These are phyloP conservation scores for Daboia siamensis DNA, from an alignment of 2,113 vertebrate genomes.

Conservation along the genomic window DNA sequence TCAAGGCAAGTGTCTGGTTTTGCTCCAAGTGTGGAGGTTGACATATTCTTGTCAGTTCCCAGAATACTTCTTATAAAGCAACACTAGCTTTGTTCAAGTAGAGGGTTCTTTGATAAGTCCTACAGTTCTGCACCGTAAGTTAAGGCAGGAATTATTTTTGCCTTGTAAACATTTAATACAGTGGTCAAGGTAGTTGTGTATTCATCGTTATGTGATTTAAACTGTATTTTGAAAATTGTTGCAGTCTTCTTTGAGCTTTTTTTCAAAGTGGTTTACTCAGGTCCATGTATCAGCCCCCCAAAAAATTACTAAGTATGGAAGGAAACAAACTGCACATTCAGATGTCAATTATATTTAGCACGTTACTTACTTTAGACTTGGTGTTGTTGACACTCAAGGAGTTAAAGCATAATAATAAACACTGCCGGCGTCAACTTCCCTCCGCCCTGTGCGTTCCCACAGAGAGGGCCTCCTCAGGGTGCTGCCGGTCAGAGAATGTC, in stretches of 20 bases:
- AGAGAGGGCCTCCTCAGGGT: too few species aligned
- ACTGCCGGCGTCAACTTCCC: too few species aligned
- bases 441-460: too few species aligned
- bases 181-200: not conserved
- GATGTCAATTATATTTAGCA: not conserved
- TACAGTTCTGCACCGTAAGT: not conserved
- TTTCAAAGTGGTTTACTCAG: not conserved
- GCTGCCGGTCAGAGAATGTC: too few species aligned
- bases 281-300: not conserved
- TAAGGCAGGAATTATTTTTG: not conserved
- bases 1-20: not conserved
- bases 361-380: not conserved
- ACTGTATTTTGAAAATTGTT: not conserved
- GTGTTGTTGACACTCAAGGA: not conserved
- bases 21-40: not conserved
- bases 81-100: not conserved
- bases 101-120: not conserved
- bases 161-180: not conserved
- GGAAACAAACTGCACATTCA: not conserved
- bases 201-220: not conserved
- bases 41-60: not conserved
- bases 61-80: not conserved
- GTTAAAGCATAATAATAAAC: not conserved
- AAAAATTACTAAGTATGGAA: not conserved
- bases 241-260: not conserved